Evolutionary conservation across 1,140 invertebrate genomes (phyloP), one percentile per base, ranked within the genome.

Genomic region (Drosophila truncata): DNA sequence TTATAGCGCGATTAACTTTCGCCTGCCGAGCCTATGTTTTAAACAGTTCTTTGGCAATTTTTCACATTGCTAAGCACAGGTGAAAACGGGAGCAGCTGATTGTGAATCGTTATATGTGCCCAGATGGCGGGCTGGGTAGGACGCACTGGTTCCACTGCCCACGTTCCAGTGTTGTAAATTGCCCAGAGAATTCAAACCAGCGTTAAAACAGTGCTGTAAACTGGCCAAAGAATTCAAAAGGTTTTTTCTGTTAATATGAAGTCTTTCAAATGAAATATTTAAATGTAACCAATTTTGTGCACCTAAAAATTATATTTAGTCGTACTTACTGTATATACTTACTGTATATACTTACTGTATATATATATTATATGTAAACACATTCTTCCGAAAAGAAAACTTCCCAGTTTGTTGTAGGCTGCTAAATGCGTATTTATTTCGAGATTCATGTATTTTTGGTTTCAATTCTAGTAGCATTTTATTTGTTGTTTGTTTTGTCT

Each of bases 381-480:
- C 46, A 16, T 27, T 47, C 0, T n/a, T 1, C 6, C 8, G 7
- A 54, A 52, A 44, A 59, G 33, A 67, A 47, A 50, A 58, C 42
- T 47, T 14, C 41, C 2, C 25, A 31, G 3, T 20, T 52, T 64
- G 44, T 62, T 52, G 20, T 90, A 88, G 85, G 85, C 85, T 90
- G 85, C 85, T 88, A 88, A 88, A 90, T 90, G 85, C 84, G 85
- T 88, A 86, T 91, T 91, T 91, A 82, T 91, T 86, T 86, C 80
- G 71, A 86, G 79, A 82, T 91, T 66, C 82, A 80, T 83, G 64
- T 82, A 81, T 81, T 77, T 85, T 77, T 85, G 62, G 63, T 80
- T 85, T 88, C 83, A 91, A 91, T 91, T 86, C 87, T 91, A 91
- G 82, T 91, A 91, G 87, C 86, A 91, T 87, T 91, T 86, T 86